Base-by-base conservation (phyloP, 1,140 invertebrate species). In the Drosophila fuyamai region DNA sequence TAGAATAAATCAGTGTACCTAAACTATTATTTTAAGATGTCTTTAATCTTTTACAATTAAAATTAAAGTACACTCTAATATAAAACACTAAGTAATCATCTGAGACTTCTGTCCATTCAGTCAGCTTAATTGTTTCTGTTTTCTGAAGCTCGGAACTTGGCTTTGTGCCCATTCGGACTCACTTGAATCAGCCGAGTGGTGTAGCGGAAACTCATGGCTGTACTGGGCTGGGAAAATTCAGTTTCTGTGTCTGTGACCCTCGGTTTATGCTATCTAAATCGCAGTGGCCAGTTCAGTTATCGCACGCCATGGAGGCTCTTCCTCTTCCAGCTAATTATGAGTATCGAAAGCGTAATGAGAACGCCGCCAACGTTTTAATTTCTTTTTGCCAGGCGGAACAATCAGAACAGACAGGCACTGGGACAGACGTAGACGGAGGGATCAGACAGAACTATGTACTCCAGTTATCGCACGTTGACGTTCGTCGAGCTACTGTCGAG, bases 141-240 rank as follows among this genome's bases (percentile, higher is more conserved):
- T 35, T 36, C 12, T 18, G 23, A 27, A 55, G 35, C 55, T 68
- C 35, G 18, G 32, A 46, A 27, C 66, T 70, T 16, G 18, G 18
- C 23, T 38, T 62, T 48, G 67, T 40, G 36, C 73, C 53, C 32
- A 51, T 57, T 72, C 9, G 8, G 18, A 73, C 43, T 55, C 47
- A 85, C 82, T 88, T 88, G 79, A 68, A 85, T 66, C 47, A 85
- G 32, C 23, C 79, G 79, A 14, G 82, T 68, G 44, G 82, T 65
- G 74, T 81, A 85, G 65, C 83, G 80, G 58, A 82, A 62, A 85
- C 82, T 85, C 82, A 85, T 85, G 62, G 70, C 83, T 81, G 67
- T 81, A 78, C 68, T 74, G 55, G 32, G 16, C 36, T 54, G 44
- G 50, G 70, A 58, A 73, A 72, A 12, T 40, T 71, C 63, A 18